Evolutionary conservation across 53 echinoderm and acorn worm species (phyloP).

Genomic region (Echinarachnius parma): DNA sequence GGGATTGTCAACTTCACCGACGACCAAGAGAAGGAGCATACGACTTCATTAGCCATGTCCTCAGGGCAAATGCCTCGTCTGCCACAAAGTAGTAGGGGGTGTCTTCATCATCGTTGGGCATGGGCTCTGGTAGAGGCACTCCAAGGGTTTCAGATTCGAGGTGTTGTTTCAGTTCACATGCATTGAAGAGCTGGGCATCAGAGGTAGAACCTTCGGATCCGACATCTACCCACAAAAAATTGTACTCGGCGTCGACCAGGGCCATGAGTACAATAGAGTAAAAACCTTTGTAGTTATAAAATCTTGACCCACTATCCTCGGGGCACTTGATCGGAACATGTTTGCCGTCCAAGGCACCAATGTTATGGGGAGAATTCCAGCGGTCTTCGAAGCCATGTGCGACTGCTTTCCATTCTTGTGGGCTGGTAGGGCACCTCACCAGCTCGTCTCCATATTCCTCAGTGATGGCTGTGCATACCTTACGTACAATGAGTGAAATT

Average conservation of each 20-base stretch:
- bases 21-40: slow-evolving; percentile 1
- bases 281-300: slow-evolving; percentile 35
- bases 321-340: slow-evolving; percentile 16
- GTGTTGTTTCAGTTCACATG: no score
- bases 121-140: no score
- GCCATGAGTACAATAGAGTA: slow-evolving; percentile 17
- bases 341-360: slow-evolving; percentile 31
- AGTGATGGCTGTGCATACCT: slow-evolving; percentile 47
- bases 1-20: not conserved
- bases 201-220: slow-evolving; percentile 5
- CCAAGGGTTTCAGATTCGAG: no score
- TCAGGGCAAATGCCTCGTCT: no score
- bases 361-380: slow-evolving; percentile 14
- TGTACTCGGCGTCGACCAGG: slow-evolving; percentile 3
- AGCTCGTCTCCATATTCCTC: slow-evolving; percentile 22
- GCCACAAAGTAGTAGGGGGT: no score
- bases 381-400: slow-evolving; percentile 20
- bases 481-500: slow-evolving; percentile 33
- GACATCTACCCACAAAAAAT: slow-evolving; percentile 14
- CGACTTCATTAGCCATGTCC: no score
- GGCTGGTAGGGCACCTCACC: slow-evolving; percentile 13
- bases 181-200: slow-evolving; percentile 25
- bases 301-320: slow-evolving; percentile 6
- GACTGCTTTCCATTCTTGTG: slow-evolving; percentile 10
- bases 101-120: no score